Conservation (phyloP, 2,888 invertebrate genomes). For the Diarsia mendica region DNA sequence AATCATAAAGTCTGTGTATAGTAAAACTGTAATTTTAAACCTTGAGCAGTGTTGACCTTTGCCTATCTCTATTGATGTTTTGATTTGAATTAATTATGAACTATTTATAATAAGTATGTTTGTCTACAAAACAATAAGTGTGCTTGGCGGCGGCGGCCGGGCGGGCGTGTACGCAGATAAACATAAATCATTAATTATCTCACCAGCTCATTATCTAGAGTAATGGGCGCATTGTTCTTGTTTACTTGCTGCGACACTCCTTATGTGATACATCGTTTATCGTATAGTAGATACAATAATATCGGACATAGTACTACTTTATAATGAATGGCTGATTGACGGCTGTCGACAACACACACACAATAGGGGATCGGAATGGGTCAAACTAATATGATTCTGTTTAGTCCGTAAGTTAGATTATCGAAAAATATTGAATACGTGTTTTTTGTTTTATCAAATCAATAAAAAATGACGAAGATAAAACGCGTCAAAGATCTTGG, state of each 20-base stretch:
- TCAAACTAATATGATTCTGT: no score
- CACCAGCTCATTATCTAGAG: constrained; percentile 21
- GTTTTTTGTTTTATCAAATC: no score
- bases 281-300: not conserved
- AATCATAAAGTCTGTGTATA: not conserved
- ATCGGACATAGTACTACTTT: constrained; percentile 10
- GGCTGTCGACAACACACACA: not conserved
- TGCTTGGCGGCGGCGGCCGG: constrained; percentile 1
- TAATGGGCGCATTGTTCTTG: constrained; percentile 57
- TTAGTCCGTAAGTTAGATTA: no score
- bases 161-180: constrained; percentile 12
- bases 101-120: constrained; percentile 4
- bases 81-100: constrained; percentile 1
- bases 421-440: no score
- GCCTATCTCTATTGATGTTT: not conserved
- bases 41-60: not conserved
- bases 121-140: not conserved
- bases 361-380: no score
- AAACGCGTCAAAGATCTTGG: no score
- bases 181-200: constrained; percentile 43
- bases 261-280: not conserved
- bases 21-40: not conserved
- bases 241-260: constrained; percentile 27
- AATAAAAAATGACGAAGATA: no score
- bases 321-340: constrained; percentile 15